Percentiles rank a stretch among this genome's conserved stretches.
Conservation (phyloP, 2,797 vertebrate species). For the Lutjanus argentimaculatus region DNA sequence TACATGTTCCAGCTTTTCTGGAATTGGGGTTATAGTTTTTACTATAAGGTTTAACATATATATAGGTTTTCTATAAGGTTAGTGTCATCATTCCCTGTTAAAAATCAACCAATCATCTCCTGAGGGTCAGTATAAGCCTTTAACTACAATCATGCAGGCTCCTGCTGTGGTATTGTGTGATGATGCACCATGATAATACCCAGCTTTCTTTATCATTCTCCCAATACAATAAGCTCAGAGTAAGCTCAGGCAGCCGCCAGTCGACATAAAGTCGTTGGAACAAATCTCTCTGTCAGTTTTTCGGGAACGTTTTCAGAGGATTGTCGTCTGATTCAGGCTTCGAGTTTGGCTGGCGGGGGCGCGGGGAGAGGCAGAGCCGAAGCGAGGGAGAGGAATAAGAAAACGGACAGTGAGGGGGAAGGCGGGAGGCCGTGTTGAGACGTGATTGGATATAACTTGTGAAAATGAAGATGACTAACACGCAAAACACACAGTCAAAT, state of each 20-base stretch:
- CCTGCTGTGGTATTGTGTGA: slow-evolving; percentile 18
- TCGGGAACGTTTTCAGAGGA: slow-evolving; percentile 33
- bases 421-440: slow-evolving; percentile 5
- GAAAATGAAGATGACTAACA: slow-evolving; percentile 33
- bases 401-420: background rate
- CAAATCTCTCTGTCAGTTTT: slow-evolving; percentile 43
- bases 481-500: slow-evolving; percentile 33
- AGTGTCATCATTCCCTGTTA: too few relatives aligned
- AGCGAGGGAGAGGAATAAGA: background rate
- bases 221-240: background rate
- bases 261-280: slow-evolving; percentile 30
- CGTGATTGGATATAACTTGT: slow-evolving; percentile 27
- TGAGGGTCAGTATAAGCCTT: background rate
- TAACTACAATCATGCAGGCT: slow-evolving; percentile 1
- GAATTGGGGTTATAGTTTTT: too few relatives aligned
- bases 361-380: background rate
- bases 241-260: slow-evolving; percentile 11
- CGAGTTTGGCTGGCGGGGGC: background rate
- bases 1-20: too few relatives aligned
- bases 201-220: slow-evolving; percentile 24
- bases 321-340: slow-evolving; percentile 39
- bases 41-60: too few relatives aligned
- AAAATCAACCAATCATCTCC: too few relatives aligned
- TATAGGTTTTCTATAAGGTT: too few relatives aligned
- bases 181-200: slow-evolving; percentile 17